Percentiles rank a stretch among this genome's conserved stretches.
Evolutionary conservation across 2,888 invertebrate species (phyloP).

Genomic region (Lithosia quadra): DNA sequence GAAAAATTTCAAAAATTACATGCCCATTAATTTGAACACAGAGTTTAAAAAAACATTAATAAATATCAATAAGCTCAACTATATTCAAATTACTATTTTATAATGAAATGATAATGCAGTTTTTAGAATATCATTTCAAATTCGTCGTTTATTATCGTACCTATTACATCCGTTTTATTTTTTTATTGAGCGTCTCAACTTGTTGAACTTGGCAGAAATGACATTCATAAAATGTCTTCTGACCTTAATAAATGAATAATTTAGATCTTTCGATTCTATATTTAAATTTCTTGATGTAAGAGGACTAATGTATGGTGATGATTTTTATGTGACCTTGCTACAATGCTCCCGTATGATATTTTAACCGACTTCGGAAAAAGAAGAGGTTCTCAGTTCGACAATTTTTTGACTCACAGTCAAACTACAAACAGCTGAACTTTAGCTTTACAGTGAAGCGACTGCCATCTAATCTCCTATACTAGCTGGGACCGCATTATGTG

Average conservation of each 20-base stretch:
- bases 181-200: background rate
- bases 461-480: no score
- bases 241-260: constrained; percentile 5
- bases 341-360: background rate
- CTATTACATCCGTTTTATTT: background rate
- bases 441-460: no score
- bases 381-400: no score
- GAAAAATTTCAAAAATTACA: background rate
- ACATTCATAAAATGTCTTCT: constrained; percentile 5
- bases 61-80: background rate
- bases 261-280: background rate
- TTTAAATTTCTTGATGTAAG: background rate
- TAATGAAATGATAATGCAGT: background rate
- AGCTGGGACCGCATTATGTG: no score
- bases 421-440: no score
- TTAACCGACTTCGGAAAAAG: no score
- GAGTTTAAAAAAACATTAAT: background rate
- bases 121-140: background rate
- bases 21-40: background rate
- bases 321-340: background rate
- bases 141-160: background rate
- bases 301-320: background rate
- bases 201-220: constrained; percentile 7
- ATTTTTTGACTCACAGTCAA: no score
- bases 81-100: background rate